phyloP scores from a whole-genome alignment of 1,140 invertebrate genomes.

The Aphelenchoides fujianensis region DNA sequence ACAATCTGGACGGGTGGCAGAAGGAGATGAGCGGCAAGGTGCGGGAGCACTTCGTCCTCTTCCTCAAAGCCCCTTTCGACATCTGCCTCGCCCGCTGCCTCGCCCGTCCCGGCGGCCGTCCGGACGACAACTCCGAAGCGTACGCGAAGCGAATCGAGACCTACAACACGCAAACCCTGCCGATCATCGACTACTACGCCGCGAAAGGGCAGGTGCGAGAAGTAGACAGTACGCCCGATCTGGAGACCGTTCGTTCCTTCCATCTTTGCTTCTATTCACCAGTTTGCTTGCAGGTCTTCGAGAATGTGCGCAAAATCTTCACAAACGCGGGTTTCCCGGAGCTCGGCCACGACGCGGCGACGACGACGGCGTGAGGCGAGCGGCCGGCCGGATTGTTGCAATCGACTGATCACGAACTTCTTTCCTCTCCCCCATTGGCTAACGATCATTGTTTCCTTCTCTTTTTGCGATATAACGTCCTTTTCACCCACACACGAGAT shows the following conservation, averaged over 20 bases:
- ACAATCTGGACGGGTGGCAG: constrained; percentile 94
- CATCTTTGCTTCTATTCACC: neutral
- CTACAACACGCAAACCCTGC: constrained; percentile 83
- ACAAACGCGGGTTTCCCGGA: constrained; percentile 12
- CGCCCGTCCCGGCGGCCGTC: constrained; percentile 81
- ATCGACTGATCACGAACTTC: too few species aligned
- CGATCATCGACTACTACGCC: constrained; percentile 85
- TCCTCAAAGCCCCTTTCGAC: constrained; percentile 84
- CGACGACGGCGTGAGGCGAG: too few species aligned
- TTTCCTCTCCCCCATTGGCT: too few species aligned
- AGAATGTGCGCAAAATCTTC: constrained; percentile 8
- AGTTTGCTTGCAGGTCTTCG: constrained; percentile 14
- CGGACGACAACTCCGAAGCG: constrained; percentile 89
- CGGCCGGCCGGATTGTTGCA: too few species aligned
- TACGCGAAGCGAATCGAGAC: constrained; percentile 83
- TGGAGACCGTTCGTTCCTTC: neutral
- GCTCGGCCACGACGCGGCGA: neutral
- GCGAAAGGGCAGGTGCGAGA: constrained; percentile 72
- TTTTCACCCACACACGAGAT: too few species aligned
- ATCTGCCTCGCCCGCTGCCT: constrained; percentile 80
- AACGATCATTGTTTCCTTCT: too few species aligned
- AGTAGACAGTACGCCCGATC: constrained; percentile 72
- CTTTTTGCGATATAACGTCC: too few species aligned
- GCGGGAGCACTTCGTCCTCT: constrained; percentile 81
- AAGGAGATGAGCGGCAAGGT: constrained; percentile 79